Evolutionary conservation across 2,797 vertebrate genomes (phyloP).

Genomic region (Sebastes iracundus): DNA sequence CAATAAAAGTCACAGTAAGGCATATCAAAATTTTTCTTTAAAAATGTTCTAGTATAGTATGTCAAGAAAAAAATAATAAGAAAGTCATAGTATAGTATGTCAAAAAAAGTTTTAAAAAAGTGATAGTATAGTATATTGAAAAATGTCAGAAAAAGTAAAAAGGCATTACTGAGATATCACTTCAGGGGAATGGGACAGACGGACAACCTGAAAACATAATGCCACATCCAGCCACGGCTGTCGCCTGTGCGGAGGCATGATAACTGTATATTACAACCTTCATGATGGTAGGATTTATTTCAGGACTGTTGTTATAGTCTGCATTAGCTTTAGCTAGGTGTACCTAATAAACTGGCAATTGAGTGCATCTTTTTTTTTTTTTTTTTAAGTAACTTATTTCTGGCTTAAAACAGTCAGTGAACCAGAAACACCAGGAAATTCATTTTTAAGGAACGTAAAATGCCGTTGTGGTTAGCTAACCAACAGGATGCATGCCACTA

Average conservation of each 20-base stretch:
- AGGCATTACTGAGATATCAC: too few species aligned
- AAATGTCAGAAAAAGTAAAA: too few species aligned
- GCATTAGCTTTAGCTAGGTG: not conserved
- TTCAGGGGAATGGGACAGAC: accelerated
- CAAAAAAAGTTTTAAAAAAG: not conserved
- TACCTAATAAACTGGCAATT: not conserved
- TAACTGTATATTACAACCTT: too few species aligned
- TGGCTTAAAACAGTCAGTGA: not conserved
- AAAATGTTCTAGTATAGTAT: not conserved
- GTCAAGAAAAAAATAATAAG: too few species aligned
- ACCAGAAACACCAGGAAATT: not conserved
- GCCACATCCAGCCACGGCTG: too few species aligned
- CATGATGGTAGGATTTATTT: too few species aligned
- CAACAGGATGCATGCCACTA: not conserved
- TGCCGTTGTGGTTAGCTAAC: not conserved
- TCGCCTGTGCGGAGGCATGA: too few species aligned
- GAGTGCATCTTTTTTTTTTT: too few species aligned
- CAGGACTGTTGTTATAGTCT: too few species aligned
- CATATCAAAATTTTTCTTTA: too few species aligned
- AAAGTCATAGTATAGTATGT: not conserved
- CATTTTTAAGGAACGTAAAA: not conserved
- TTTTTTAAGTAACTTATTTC: not conserved
- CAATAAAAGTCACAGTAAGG: too few species aligned
- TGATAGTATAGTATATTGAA: not conserved
- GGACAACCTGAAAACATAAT: too few species aligned